phyloP scores from a whole-genome alignment of 1,140 invertebrate genomes.

The Drosophila grimshawi region DNA sequence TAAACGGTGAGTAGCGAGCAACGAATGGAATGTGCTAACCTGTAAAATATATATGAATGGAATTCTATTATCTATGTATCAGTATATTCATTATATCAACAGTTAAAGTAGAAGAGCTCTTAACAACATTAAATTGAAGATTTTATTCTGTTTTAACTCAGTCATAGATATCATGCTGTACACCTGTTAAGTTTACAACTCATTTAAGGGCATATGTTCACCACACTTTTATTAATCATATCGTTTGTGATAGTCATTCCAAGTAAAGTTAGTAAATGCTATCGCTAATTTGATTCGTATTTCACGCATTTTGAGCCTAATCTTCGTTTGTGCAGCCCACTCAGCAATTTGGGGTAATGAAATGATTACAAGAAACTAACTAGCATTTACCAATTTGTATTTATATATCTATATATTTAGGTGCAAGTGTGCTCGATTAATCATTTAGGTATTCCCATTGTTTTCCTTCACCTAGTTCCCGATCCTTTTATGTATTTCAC shows the following conservation, averaged over 20 bases:
- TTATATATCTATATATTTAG: not conserved
- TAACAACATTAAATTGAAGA: too few relatives aligned
- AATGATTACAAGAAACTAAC: slow-evolving; percentile 29
- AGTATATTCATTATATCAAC: too few relatives aligned
- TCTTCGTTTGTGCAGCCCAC: not conserved
- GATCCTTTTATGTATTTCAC: slow-evolving; percentile 15
- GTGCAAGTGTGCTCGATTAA: not conserved
- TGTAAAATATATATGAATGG: not conserved
- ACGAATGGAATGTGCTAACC: not conserved
- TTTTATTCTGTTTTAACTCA: too few relatives aligned
- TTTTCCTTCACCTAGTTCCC: not conserved
- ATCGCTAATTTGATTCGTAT: not conserved
- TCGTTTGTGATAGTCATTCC: too few relatives aligned
- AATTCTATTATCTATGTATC: not conserved
- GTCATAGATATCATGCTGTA: too few relatives aligned
- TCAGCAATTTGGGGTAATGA: not conserved
- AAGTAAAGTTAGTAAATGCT: not conserved
- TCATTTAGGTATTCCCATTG: not conserved
- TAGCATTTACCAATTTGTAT: slow-evolving; percentile 16
- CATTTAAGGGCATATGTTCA: too few relatives aligned
- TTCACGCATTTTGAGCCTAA: not conserved
- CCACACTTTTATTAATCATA: too few relatives aligned
- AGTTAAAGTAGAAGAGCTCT: too few relatives aligned
- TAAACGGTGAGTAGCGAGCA: not conserved
- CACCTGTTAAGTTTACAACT: too few relatives aligned